Evolutionary conservation across 2,888 invertebrate genomes (phyloP).

Genomic region (Sphaerophoria taeniata): DNA sequence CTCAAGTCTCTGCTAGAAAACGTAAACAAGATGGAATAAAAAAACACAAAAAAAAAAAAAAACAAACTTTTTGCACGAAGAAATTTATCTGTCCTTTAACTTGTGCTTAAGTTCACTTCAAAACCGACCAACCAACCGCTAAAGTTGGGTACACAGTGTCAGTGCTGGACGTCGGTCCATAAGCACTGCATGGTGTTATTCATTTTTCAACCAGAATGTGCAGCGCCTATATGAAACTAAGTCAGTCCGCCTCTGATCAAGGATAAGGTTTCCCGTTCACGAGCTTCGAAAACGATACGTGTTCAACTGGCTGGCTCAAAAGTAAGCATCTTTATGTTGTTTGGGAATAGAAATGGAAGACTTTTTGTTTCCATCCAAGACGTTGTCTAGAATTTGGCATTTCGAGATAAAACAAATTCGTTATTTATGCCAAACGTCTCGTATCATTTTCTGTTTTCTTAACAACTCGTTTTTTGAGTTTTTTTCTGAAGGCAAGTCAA

Average conservation of each 20-base stretch:
- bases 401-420: slow-evolving; percentile 32
- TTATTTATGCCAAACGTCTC: slow-evolving; percentile 22
- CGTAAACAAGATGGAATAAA: background rate
- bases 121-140: background rate
- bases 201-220: too few species aligned
- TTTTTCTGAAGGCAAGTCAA: background rate
- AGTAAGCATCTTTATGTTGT: background rate
- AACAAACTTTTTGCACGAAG: background rate
- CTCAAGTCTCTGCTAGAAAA: background rate
- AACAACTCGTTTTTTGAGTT: slow-evolving; percentile 40
- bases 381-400: background rate
- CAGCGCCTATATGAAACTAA: too few species aligned
- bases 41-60: background rate
- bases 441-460: slow-evolving; percentile 10
- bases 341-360: background rate
- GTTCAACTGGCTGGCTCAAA: background rate
- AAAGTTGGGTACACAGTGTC: background rate
- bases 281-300: too few species aligned
- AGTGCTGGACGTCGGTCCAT: background rate
- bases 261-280: too few species aligned
- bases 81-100: slow-evolving; percentile 23
- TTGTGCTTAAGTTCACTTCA: slow-evolving; percentile 13
- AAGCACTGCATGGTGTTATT: too few species aligned
- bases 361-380: background rate
- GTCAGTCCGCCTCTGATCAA: too few species aligned